These are phyloP conservation scores for Carollia perspicillata DNA, from an alignment of 2,113 vertebrate species.

Conservation along the genomic window DNA sequence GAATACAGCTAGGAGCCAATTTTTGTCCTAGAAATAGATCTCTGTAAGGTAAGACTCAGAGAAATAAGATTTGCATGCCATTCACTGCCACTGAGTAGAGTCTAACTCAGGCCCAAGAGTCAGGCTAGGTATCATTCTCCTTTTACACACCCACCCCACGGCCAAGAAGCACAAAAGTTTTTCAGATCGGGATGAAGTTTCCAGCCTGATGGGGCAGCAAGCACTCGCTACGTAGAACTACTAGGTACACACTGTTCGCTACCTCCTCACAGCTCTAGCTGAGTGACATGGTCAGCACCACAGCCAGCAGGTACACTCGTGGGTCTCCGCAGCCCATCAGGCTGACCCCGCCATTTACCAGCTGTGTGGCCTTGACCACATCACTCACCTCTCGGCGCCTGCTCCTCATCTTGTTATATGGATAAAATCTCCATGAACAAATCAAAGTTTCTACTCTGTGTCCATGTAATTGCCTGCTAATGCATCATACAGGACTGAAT, in stretches of 20 bases:
- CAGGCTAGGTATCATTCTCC: background rate
- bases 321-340: background rate
- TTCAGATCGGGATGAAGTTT: background rate
- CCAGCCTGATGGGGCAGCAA: background rate
- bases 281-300: background rate
- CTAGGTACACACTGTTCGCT: background rate
- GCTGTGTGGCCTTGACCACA: background rate
- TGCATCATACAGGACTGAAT: background rate
- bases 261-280: background rate
- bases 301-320: background rate
- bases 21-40: background rate
- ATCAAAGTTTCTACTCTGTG: background rate
- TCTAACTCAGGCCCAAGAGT: background rate
- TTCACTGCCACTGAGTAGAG: background rate
- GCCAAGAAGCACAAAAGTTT: background rate
- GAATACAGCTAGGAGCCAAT: background rate
- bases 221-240: background rate
- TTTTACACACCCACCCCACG: background rate
- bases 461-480: background rate
- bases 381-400: background rate
- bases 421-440: background rate
- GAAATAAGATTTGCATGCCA: background rate
- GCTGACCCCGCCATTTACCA: background rate
- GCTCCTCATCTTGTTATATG: background rate
- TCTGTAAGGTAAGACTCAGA: background rate